Percentiles rank a stretch among this genome's conserved stretches.
Conservation (phyloP, 2,113 vertebrate species). For the Pogona vitticeps region DNA sequence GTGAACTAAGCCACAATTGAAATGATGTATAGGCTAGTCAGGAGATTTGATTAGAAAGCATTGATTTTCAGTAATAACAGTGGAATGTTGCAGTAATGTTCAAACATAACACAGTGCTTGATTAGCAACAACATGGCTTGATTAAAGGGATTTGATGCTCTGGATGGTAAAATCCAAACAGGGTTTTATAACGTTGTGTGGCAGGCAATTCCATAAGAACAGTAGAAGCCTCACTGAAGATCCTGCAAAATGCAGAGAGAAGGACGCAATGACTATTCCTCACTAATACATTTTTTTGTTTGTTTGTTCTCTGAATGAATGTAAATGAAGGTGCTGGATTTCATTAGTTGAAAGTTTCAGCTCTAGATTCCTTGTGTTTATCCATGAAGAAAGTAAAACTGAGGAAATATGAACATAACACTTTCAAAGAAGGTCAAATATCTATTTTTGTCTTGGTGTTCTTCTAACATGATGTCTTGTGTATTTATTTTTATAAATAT, state of each 20-base stretch:
- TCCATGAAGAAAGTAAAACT: neutral
- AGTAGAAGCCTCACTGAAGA: neutral
- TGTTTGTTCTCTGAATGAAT: neutral
- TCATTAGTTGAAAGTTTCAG: neutral
- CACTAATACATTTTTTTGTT: neutral
- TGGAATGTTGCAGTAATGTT: neutral
- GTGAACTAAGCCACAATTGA: neutral
- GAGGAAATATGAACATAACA: neutral
- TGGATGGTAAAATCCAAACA: neutral
- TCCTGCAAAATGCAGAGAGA: neutral
- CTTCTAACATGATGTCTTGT: no score
- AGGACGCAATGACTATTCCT: neutral
- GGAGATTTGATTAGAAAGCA: neutral
- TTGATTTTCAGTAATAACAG: neutral
- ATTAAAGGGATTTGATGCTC: neutral
- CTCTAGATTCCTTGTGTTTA: neutral
- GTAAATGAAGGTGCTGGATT: neutral
- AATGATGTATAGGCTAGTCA: neutral
- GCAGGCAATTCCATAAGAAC: neutral
- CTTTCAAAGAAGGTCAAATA: neutral
- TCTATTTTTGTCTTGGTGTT: neutral
- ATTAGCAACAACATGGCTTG: neutral
- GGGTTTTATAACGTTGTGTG: neutral
- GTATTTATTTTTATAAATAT: no score
- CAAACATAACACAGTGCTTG: neutral